These are phyloP conservation scores for Scotopteryx bipunctaria DNA, from an alignment of 2,888 invertebrate species.

Conservation along the genomic window DNA sequence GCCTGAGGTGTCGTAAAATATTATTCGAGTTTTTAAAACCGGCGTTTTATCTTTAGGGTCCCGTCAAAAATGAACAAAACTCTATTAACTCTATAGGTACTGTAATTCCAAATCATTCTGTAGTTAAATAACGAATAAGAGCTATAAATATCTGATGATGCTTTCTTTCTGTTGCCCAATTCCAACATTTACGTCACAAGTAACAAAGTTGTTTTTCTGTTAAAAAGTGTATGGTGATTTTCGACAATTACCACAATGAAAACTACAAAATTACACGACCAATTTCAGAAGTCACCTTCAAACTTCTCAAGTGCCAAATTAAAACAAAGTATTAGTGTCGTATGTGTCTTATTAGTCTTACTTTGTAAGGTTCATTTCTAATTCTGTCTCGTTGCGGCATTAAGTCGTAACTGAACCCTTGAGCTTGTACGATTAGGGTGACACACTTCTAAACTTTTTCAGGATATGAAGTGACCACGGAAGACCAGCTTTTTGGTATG, in stretches of 20 bases:
- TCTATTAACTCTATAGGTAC: too few relatives aligned
- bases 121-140: too few relatives aligned
- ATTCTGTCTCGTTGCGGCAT: constrained; percentile 74
- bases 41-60: constrained; percentile 18
- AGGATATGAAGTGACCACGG: neutral
- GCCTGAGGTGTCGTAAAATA: constrained; percentile 66
- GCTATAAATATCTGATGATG: too few relatives aligned
- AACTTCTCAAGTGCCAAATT: constrained; percentile 38
- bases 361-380: constrained; percentile 75
- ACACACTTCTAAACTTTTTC: constrained; percentile 1
- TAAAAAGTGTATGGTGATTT: too few relatives aligned
- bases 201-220: too few relatives aligned
- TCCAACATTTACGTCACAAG: too few relatives aligned
- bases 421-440: constrained; percentile 42
- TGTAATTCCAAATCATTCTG: too few relatives aligned
- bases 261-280: neutral
- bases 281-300: constrained; percentile 11
- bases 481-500: too few relatives aligned
- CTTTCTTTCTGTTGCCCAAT: too few relatives aligned
- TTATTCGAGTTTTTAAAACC: constrained; percentile 38
- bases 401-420: constrained; percentile 74
- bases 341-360: constrained; percentile 73
- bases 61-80: neutral
- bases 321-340: constrained; percentile 52
- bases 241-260: too few relatives aligned